Evolutionary conservation across 2,888 invertebrate genomes (phyloP).

Genomic region (Aelia acuminata): DNA sequence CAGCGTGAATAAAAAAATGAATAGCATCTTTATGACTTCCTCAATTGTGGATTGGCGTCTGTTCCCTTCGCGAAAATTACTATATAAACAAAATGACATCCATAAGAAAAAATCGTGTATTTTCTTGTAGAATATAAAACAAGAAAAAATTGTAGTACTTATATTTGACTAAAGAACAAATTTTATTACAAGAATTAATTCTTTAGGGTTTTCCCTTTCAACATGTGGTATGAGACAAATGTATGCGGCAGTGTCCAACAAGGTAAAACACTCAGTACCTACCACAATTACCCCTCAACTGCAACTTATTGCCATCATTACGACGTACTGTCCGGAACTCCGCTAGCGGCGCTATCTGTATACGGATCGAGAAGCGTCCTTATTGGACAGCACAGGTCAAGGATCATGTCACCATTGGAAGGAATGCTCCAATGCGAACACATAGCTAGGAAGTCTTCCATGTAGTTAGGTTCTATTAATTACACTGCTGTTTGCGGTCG

Average conservation of each 20-base stretch:
- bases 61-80: not conserved
- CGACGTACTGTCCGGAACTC: not conserved
- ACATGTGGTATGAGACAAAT: not conserved
- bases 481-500: not conserved
- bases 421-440: not conserved
- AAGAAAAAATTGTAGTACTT: too few relatives aligned
- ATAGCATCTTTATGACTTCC: not conserved
- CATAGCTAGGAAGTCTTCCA: not conserved
- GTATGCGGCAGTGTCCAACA: not conserved
- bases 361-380: not conserved
- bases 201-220: not conserved
- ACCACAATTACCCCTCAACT: not conserved
- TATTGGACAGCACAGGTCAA: not conserved
- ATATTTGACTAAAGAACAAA: not conserved
- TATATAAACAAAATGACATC: not conserved
- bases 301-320: not conserved
- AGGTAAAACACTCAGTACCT: not conserved
- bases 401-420: not conserved
- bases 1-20: not conserved
- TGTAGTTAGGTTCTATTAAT: not conserved
- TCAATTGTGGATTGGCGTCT: not conserved
- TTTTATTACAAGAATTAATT: not conserved
- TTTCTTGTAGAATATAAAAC: too few relatives aligned
- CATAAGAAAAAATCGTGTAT: too few relatives aligned
- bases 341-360: not conserved